Base-by-base conservation (phyloP, 2,113 vertebrate genomes). In the Antennarius striatus region DNA sequence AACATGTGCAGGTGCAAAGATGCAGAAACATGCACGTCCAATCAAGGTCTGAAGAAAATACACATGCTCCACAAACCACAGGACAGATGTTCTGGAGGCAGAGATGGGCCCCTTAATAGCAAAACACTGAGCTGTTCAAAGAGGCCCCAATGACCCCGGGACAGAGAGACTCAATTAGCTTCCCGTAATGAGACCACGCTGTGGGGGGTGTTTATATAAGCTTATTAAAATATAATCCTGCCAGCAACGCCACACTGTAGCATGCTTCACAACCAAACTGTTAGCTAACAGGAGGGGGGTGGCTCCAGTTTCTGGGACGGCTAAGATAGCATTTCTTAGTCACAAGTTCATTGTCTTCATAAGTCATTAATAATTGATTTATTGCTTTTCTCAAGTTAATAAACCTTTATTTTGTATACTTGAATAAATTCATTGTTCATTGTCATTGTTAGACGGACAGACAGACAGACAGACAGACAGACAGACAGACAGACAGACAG, bases 151-250 rank as follows among this genome's bases (percentile, higher is more conserved):
- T 85, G 84, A 89, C 85, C 84, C 56, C 32, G 13, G 67, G 75
- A 82, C 76, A 71, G 65, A 79, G 62, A 13, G 30, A 86, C 78
- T 80, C 80, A 81, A 86, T 90, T 86, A 84, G 71, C 75, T 69
- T 56, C 78, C 65, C 77, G 66, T 87, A 90, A 87, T 82, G 77
- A 87, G 83, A 71, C 63, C n/a, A 49, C 76, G 40, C 79, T 16
- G 75, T 79, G 75, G 85, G 86, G 85, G 83, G 81, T 71, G 72
- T 86, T 88, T 87, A 82, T 79, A 74, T 89, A 80, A 85, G 75
- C 81, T 87, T 88, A 89, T 91, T 88, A 90, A 90, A 88, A 83
- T 79, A 88, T 90, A 88, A 89, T 86, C 90, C 83, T 66, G 15
- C 74, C 6, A 56, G 75, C 63, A 61, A 67, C 10, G 45, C 32